phyloP scores from a whole-genome alignment of 2,113 vertebrate species.

The Ophiodon elongatus region DNA sequence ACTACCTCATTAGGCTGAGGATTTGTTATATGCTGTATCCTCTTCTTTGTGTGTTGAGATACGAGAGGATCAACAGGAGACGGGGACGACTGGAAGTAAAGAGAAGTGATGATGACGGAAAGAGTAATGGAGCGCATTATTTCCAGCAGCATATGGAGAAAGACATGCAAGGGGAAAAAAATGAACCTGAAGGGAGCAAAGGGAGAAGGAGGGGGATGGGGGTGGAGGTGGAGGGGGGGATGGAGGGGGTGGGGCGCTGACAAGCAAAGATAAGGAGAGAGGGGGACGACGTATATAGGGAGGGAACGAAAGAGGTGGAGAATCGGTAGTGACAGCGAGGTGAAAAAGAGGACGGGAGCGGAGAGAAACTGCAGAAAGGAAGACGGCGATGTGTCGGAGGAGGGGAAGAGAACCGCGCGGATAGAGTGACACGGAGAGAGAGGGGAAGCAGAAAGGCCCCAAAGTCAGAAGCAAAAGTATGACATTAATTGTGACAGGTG shows the following conservation, averaged over 20 bases:
- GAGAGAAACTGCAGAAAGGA: conserved; percentile 43
- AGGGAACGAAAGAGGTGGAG: conserved; percentile 49
- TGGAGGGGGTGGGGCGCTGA: conserved; percentile 9
- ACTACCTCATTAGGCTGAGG: neutral
- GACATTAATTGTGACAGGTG: conserved; percentile 74
- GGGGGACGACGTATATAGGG: neutral
- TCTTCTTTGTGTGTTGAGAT: neutral
- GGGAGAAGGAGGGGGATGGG: conserved; percentile 1
- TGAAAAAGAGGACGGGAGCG: conserved; percentile 57
- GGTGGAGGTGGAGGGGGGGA: no score
- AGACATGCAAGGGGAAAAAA: neutral
- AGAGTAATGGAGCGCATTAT: conserved; percentile 33
- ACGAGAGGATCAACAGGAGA: neutral
- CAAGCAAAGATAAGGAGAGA: conserved; percentile 38
- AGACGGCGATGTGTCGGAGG: conserved; percentile 13
- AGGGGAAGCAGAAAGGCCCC: conserved; percentile 29
- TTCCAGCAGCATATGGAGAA: conserved; percentile 30
- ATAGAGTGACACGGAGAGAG: conserved; percentile 50
- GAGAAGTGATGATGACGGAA: conserved; percentile 15
- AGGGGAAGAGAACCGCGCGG: conserved; percentile 21
- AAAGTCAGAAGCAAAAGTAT: conserved; percentile 46
- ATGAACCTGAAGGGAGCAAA: neutral
- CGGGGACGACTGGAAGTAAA: conserved; percentile 6
- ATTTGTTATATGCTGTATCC: neutral
- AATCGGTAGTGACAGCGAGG: conserved; percentile 63